Percentiles rank a stretch among this genome's conserved stretches.
phyloP scores from a whole-genome alignment of 2,113 vertebrate species.

The Raja brachyura region DNA sequence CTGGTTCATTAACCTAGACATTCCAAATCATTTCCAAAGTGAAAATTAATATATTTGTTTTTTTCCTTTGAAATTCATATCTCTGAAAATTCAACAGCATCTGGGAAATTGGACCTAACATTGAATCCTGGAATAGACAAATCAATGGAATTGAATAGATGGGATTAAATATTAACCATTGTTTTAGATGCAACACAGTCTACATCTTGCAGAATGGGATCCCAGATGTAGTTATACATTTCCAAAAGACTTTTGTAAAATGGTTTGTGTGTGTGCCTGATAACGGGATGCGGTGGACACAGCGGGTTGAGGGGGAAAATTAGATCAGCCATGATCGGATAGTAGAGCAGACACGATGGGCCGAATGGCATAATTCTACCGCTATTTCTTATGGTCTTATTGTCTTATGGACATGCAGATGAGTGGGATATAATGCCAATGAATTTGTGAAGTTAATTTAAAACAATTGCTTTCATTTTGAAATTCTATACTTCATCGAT shows the following conservation, averaged over 20 bases:
- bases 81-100: background rate
- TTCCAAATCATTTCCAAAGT: slow-evolving; percentile 7
- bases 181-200: background rate
- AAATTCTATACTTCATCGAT: background rate
- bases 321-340: too few species aligned
- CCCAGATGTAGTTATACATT: background rate
- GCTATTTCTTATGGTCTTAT: too few species aligned
- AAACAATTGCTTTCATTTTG: background rate
- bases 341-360: too few species aligned
- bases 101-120: background rate
- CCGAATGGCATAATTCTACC: too few species aligned
- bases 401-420: background rate
- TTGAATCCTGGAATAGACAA: background rate
- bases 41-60: background rate
- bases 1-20: slow-evolving; percentile 22
- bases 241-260: background rate
- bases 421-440: background rate
- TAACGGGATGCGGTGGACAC: background rate
- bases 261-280: background rate
- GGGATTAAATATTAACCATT: background rate
- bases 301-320: too few species aligned
- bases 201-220: background rate
- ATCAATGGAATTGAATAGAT: background rate
- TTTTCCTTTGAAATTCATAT: background rate
- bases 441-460: background rate